Evolutionary conservation across 2,888 invertebrate genomes (phyloP).

Genomic region (Aricia artaxerxes): DNA sequence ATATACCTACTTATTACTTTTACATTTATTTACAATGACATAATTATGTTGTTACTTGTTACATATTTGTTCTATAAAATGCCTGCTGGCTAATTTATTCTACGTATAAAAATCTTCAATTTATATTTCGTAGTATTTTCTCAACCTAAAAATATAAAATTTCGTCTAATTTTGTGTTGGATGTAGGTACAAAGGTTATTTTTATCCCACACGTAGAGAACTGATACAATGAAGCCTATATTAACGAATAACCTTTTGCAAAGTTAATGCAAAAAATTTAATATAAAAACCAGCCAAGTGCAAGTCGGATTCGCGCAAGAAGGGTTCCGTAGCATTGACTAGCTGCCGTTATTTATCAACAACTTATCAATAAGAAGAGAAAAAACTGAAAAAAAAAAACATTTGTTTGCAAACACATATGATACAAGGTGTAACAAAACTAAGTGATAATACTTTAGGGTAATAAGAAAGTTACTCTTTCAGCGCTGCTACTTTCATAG

Average conservation of each 20-base stretch:
- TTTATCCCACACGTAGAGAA: background rate
- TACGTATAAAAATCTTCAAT: background rate
- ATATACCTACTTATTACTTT: too few species aligned
- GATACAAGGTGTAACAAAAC: too few species aligned
- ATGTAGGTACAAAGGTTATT: background rate
- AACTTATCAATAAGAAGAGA: background rate
- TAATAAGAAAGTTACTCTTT: too few species aligned
- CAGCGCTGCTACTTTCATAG: too few species aligned
- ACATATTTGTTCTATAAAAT: too few species aligned
- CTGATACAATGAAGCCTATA: background rate
- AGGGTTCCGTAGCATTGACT: background rate
- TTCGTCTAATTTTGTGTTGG: background rate
- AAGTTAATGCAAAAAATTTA: background rate
- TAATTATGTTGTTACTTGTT: too few species aligned
- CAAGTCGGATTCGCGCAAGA: background rate
- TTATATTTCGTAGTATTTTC: background rate
- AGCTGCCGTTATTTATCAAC: background rate
- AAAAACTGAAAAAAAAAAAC: background rate
- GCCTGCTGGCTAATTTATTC: background rate
- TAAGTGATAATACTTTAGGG: too few species aligned
- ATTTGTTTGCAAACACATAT: too few species aligned
- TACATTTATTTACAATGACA: too few species aligned
- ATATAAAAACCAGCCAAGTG: background rate
- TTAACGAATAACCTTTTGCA: background rate
- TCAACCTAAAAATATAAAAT: background rate